Conservation (phyloP, 2,113 vertebrate species). For the Phalacrocorax brasilianus region DNA sequence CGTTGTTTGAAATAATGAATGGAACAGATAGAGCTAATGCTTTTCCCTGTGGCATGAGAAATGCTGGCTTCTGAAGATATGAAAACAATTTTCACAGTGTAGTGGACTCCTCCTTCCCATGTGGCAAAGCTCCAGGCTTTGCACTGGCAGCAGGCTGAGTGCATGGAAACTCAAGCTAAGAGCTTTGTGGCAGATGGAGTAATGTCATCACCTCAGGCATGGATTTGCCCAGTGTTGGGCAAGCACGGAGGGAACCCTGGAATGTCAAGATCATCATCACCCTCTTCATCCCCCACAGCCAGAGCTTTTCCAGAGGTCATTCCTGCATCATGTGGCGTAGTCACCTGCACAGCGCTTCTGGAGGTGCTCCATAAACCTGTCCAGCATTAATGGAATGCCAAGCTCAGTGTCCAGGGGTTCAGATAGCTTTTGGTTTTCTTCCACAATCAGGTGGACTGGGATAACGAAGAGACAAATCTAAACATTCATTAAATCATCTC, state of each 20-base stretch:
- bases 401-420: background rate
- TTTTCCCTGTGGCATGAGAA: background rate
- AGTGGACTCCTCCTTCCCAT: background rate
- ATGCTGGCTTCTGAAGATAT: slow-evolving; percentile 14
- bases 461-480: background rate
- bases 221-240: background rate
- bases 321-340: background rate
- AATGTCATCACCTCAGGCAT: background rate
- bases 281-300: background rate
- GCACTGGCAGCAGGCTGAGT: background rate
- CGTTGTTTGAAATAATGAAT: background rate
- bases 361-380: background rate
- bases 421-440: background rate
- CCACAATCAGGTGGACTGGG: background rate
- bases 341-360: rapidly evolving
- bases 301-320: background rate
- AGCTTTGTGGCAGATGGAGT: background rate
- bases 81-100: background rate
- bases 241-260: background rate
- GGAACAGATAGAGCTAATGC: background rate
- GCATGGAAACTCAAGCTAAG: background rate
- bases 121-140: slow-evolving; percentile 13
- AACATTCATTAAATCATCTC: background rate
- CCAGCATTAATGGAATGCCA: background rate
- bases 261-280: background rate